Base-by-base conservation (phyloP, 2,113 vertebrate genomes). In the Hirundichthys speculiger region DNA sequence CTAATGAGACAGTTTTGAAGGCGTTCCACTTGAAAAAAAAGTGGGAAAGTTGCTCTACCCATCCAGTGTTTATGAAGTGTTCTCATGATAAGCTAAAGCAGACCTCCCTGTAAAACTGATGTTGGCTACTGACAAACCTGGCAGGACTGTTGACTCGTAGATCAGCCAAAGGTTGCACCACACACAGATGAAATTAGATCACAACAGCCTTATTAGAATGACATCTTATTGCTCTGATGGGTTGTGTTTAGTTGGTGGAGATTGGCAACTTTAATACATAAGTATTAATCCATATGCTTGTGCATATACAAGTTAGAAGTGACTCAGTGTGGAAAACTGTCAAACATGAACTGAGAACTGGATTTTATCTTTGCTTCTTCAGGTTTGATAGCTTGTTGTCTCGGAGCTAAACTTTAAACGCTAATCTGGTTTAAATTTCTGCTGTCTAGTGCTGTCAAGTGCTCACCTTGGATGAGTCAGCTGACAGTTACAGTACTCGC, bases 341-440 rank as follows among this genome's bases (percentile, higher is more conserved):
- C 62, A 74, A 70, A 64, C 51, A 42, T 20, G 18, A 39, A 54
- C 41, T 2, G 41, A 43, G 19, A 7, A 34, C 60, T 56, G 48
- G 21, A 16, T 46, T 70, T 57, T 22, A 57, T 50, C 52, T 15
- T 11, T 47, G n/a, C 1, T 42, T 57, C 40, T 46, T 2, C 24
- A 39, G 30, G 61, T 43, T 45, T 16, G 40, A 55, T 10, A 34
- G 30, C 30, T 46, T 73, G 43, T 64, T 41, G 12, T 66, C 38
- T 51, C 8, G n/a, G n/a, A 56, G 56, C 71, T 83, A 46, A 72
- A 52, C 51, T 60, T 83, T 85, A 76, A 57, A 69, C 48, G 55
- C 54, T 89, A 80, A 80, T 88, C 83, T 64, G 57, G 69, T 86
- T 83, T 71, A 70, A 46, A 58, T 50, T n/a, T 41, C 27, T 18